Conservation (phyloP, 2,797 vertebrate genomes). For the Pipistrellus pipistrellus region DNA sequence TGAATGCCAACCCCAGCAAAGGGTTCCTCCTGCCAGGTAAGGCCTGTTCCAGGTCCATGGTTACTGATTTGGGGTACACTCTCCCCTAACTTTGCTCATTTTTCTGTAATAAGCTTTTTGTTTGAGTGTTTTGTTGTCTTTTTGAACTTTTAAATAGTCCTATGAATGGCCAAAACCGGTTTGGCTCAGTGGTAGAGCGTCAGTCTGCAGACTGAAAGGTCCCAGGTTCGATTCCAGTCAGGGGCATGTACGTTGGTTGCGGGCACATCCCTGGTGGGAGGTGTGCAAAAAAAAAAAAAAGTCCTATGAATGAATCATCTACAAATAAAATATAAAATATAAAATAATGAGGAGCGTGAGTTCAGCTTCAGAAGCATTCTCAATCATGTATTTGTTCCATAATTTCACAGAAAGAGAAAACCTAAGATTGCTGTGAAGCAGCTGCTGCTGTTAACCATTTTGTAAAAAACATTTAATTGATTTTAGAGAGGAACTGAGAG, state of each 20-base stretch:
- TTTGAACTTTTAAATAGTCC: conserved; percentile 41
- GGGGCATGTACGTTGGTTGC: too few relatives aligned
- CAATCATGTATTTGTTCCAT: not conserved
- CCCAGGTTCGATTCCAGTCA: too few relatives aligned
- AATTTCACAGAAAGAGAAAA: conserved; percentile 50
- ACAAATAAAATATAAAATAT: conserved; percentile 51
- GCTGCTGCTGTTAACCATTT: not conserved
- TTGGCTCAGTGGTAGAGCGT: too few relatives aligned
- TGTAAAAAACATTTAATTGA: too few relatives aligned
- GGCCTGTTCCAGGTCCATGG: conserved; percentile 23
- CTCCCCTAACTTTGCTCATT: conserved; percentile 8
- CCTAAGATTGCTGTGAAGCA: not conserved
- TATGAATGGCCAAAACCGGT: not conserved
- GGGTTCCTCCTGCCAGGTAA: conserved; percentile 96
- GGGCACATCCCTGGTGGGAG: too few relatives aligned
- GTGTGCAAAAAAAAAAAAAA: not conserved
- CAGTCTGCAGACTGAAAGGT: too few relatives aligned
- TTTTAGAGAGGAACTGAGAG: too few relatives aligned
- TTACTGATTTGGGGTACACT: not conserved
- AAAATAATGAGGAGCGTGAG: not conserved
- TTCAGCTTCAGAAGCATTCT: conserved; percentile 37
- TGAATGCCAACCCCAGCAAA: conserved; percentile 93
- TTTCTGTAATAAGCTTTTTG: conserved; percentile 34
- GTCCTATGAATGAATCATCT: not conserved
- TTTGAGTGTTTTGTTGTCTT: conserved; percentile 38